These are phyloP conservation scores for Sminthurides aquaticus DNA, from an alignment of 2,888 invertebrate genomes.

Conservation along the genomic window DNA sequence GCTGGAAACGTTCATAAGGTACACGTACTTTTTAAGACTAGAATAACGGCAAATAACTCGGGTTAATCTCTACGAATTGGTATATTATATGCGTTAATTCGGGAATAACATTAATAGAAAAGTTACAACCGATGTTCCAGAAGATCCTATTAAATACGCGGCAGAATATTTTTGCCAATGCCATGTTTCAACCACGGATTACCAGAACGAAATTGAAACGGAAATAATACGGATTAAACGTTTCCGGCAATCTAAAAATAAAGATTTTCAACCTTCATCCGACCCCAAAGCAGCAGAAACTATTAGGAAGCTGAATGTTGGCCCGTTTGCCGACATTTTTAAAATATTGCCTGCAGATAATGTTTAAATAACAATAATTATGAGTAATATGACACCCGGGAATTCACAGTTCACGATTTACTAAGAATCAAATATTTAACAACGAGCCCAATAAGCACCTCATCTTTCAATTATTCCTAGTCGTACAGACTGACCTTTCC, in stretches of 20 bases:
- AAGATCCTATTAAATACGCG: constrained; percentile 23
- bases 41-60: neutral
- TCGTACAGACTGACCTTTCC: no score
- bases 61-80: no score
- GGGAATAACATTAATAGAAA: constrained; percentile 29
- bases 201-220: constrained; percentile 13
- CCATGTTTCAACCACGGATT: constrained; percentile 3
- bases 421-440: no score
- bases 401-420: no score
- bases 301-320: constrained; percentile 9
- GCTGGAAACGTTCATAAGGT: constrained; percentile 18
- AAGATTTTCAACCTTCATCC: constrained; percentile 6
- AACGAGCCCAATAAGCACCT: no score
- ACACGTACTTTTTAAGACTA: neutral
- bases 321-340: constrained; percentile 7
- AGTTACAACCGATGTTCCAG: constrained; percentile 20
- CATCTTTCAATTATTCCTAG: no score
- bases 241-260: constrained; percentile 26
- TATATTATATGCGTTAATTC: no score
- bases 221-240: constrained; percentile 24
- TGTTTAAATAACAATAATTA: no score
- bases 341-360: neutral
- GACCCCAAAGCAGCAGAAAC: neutral
- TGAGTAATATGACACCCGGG: no score
- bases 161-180: constrained; percentile 29